Percentiles rank a stretch among this genome's conserved stretches.
These are phyloP conservation scores for Dysidea cf. avara DNA, from an alignment of 37 sponge, comb jelly and placozoan genomes.

Conservation along the genomic window DNA sequence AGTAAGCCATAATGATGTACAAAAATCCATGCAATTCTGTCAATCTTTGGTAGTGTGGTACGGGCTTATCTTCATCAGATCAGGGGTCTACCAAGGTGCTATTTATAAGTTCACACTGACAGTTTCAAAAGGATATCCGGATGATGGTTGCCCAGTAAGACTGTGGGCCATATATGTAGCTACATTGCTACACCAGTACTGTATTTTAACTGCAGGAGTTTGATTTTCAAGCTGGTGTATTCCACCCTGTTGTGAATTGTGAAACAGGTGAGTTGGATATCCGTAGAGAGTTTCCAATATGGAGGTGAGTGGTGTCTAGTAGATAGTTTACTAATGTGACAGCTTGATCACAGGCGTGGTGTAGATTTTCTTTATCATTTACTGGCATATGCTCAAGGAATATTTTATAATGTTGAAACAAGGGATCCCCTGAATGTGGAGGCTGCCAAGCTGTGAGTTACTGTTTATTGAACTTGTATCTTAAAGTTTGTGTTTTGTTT, in stretches of 20 bases:
- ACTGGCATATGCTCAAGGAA: constrained; percentile 53
- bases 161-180: not conserved
- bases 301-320: constrained; percentile 31
- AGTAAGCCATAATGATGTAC: constrained; percentile 23
- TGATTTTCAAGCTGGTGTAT: constrained; percentile 70
- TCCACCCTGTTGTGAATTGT: constrained; percentile 62
- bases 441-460: constrained; percentile 69
- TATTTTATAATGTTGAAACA: constrained; percentile 60
- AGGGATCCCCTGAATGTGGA: constrained; percentile 44
- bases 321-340: not conserved
- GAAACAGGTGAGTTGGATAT: constrained; percentile 73
- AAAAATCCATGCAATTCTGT: not conserved
- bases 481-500: not conserved
- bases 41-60: constrained; percentile 64
- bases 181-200: not conserved
- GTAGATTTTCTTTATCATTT: constrained; percentile 61
- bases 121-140: constrained; percentile 70
- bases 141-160: constrained; percentile 85
- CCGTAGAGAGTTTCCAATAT: constrained; percentile 59
- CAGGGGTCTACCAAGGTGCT: constrained; percentile 67
- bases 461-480: not conserved
- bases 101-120: constrained; percentile 71
- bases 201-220: constrained; percentile 32
- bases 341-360: constrained; percentile 32
- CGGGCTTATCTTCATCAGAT: constrained; percentile 62